phyloP scores from a whole-genome alignment of 2,888 invertebrate species.

The Meiosimyza decipiens region DNA sequence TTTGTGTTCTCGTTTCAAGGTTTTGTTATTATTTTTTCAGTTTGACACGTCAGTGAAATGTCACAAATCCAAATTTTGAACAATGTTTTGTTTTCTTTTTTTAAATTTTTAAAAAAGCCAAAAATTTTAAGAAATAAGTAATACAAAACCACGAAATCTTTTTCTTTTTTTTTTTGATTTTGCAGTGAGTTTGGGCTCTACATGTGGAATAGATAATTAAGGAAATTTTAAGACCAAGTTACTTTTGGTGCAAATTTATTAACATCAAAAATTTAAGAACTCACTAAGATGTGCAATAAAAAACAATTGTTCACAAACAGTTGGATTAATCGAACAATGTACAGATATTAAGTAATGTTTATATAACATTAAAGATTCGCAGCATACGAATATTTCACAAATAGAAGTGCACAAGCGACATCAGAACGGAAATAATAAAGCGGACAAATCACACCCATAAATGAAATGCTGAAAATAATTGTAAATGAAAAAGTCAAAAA shows the following conservation, averaged over 20 bases:
- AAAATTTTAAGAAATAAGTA: no score
- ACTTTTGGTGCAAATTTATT: no score
- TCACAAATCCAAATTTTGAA: no score
- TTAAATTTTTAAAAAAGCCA: no score
- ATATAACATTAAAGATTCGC: background rate
- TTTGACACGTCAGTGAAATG: background rate
- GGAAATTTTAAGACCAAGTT: no score
- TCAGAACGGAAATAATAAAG: background rate
- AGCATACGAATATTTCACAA: background rate
- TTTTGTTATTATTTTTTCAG: constrained; percentile 9
- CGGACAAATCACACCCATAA: background rate
- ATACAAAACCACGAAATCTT: no score
- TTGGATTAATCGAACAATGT: constrained; percentile 23
- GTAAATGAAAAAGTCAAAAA: constrained; percentile 15
- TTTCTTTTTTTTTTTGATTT: no score
- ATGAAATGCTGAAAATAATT: background rate
- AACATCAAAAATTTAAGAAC: no score
- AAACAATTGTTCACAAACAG: constrained; percentile 20
- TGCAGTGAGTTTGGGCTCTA: no score
- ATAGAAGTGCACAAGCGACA: background rate
- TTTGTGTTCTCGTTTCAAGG: constrained; percentile 13
- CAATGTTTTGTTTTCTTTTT: no score
- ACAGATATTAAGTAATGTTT: constrained; percentile 2
- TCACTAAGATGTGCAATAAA: background rate
- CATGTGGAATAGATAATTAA: no score